A percentile compares a stretch with the other conserved stretches of the same genome.
These are phyloP conservation scores for Liolophura sinensis DNA, from an alignment of 1,140 invertebrate genomes.

Conservation along the genomic window DNA sequence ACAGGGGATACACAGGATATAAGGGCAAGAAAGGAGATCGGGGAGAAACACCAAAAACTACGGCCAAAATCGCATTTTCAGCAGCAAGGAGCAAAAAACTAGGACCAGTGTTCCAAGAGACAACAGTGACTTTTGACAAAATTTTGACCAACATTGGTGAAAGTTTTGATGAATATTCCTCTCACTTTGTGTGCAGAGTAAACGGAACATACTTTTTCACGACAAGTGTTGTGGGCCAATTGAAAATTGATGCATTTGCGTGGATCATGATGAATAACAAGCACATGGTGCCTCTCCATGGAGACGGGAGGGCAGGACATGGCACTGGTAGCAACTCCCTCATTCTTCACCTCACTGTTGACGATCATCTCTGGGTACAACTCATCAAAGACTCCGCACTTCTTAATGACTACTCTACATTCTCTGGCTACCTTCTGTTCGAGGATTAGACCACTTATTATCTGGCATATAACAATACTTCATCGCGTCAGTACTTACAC, in stretches of 20 bases:
- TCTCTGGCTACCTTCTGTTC: conserved; percentile 54
- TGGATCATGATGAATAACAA: conserved; percentile 57
- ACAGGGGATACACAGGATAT: conserved; percentile 10
- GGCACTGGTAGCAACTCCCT: conserved; percentile 55
- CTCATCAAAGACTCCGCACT: conserved; percentile 52
- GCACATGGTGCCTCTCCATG: conserved; percentile 52
- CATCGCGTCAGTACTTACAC: too few relatives aligned
- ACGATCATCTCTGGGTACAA: conserved; percentile 56
- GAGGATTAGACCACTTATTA: conserved; percentile 21
- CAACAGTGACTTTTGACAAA: conserved; percentile 51
- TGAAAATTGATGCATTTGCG: conserved; percentile 49
- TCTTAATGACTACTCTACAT: conserved; percentile 55
- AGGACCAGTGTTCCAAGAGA: conserved; percentile 53
- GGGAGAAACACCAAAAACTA: conserved; percentile 19
- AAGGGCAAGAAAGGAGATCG: conserved; percentile 9
- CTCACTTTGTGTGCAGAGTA: conserved; percentile 53
- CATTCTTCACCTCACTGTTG: conserved; percentile 40
- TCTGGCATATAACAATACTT: too few relatives aligned
- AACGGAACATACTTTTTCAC: conserved; percentile 58
- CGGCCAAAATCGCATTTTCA: conserved; percentile 49
- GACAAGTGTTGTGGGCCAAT: conserved; percentile 49
- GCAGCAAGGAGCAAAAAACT: conserved; percentile 46
- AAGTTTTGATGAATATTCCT: conserved; percentile 50
- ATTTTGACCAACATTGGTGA: conserved; percentile 52
- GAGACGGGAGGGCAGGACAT: conserved; percentile 49